These are phyloP conservation scores for Myiothlypis coronata DNA, from an alignment of 2,797 vertebrate genomes.

Conservation along the genomic window DNA sequence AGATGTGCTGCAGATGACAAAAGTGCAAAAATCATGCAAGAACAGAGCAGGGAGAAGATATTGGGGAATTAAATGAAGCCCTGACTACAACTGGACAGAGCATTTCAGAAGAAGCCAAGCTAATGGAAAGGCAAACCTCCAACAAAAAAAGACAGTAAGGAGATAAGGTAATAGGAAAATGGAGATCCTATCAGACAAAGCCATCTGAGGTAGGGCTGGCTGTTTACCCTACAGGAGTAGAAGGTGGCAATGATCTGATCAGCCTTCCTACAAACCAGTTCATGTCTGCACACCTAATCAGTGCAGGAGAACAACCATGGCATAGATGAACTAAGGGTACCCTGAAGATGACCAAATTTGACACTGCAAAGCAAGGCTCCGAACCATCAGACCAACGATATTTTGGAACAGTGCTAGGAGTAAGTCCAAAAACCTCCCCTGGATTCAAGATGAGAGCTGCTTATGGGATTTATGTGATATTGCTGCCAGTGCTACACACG, in stretches of 20 bases:
- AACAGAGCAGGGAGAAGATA: not conserved
- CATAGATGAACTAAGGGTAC: not conserved
- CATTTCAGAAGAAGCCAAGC: not conserved
- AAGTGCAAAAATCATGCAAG: not conserved
- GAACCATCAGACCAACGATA: not conserved
- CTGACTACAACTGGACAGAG: not conserved
- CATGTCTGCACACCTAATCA: not conserved
- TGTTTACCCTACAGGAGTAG: fast-evolving
- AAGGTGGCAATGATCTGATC: not conserved
- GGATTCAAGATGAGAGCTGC: not conserved
- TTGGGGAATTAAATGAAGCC: not conserved
- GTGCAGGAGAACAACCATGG: fast-evolving
- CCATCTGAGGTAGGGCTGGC: not conserved
- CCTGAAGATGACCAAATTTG: not conserved
- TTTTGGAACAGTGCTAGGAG: not conserved
- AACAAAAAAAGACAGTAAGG: not conserved
- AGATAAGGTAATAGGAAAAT: not conserved
- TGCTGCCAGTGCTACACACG: not conserved
- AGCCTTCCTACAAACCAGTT: not conserved
- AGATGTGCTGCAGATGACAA: not conserved
- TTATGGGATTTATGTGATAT: not conserved
- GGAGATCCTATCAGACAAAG: not conserved
- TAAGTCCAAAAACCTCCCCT: not conserved
- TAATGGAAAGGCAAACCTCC: not conserved
- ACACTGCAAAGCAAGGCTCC: not conserved